Percentiles rank a stretch among this genome's conserved stretches.
These are phyloP conservation scores for Bedellia somnulentella DNA, from an alignment of 2,888 invertebrate genomes.

Conservation along the genomic window DNA sequence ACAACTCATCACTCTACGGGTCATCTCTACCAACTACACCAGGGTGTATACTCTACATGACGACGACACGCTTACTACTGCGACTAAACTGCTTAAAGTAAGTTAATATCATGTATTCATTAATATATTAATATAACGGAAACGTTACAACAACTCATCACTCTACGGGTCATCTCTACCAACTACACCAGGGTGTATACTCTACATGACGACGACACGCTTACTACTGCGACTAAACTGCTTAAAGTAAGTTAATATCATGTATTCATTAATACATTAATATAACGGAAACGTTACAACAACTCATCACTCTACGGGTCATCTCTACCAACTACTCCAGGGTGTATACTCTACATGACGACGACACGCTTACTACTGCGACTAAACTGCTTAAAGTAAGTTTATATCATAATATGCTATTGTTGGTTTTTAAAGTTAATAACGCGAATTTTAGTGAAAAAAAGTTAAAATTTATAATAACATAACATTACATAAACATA, in stretches of 20 bases:
- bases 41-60: constrained; percentile 79
- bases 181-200: constrained; percentile 71
- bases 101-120: constrained; percentile 5
- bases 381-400: constrained; percentile 85
- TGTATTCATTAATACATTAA: too few relatives aligned
- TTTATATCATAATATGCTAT: too few relatives aligned
- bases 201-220: constrained; percentile 82
- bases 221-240: constrained; percentile 83
- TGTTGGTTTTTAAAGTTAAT: too few relatives aligned
- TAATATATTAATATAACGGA: constrained; percentile 73
- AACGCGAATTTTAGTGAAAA: too few relatives aligned
- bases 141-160: constrained; percentile 85
- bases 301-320: constrained; percentile 83
- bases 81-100: constrained; percentile 87
- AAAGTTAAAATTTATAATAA: too few relatives aligned
- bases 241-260: constrained; percentile 69
- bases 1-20: constrained; percentile 83
- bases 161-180: constrained; percentile 79
- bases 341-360: constrained; percentile 81
- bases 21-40: constrained; percentile 75
- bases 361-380: constrained; percentile 79
- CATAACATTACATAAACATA: too few relatives aligned
- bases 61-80: constrained; percentile 79
- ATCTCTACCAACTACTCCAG: constrained; percentile 74
- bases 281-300: constrained; percentile 79